These are phyloP conservation scores for Neosilurus mollespiculum DNA, from an alignment of 2,797 vertebrate genomes.

Conservation along the genomic window DNA sequence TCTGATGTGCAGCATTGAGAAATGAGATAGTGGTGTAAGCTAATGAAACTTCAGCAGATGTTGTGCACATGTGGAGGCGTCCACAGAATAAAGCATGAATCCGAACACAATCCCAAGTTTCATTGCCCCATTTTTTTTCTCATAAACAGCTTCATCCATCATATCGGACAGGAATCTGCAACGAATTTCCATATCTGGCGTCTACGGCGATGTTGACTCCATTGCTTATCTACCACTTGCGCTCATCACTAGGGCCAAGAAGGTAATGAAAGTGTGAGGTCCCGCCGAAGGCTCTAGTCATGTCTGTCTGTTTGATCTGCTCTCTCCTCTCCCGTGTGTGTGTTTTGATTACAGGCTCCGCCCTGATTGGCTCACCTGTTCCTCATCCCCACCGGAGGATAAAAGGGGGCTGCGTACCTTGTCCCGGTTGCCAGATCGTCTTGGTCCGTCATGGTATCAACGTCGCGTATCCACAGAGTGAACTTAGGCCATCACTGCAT, in stretches of 20 bases:
- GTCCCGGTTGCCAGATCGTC: too few relatives aligned
- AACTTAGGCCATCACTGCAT: too few relatives aligned
- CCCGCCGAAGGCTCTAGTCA: too few relatives aligned
- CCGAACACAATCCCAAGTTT: neutral
- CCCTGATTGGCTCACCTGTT: too few relatives aligned
- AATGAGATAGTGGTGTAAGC: neutral
- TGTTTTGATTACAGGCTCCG: too few relatives aligned
- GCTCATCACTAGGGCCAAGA: neutral
- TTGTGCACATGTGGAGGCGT: neutral
- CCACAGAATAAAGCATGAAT: too few relatives aligned
- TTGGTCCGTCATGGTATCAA: too few relatives aligned
- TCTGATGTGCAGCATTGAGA: neutral
- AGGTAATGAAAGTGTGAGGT: neutral
- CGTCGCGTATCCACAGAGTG: too few relatives aligned
- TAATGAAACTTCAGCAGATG: neutral
- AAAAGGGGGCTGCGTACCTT: too few relatives aligned
- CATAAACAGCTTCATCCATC: neutral
- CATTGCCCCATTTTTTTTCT: neutral
- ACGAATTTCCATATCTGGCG: neutral
- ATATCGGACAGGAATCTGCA: neutral
- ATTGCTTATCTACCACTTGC: neutral
- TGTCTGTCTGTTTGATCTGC: too few relatives aligned
- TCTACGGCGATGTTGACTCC: neutral
- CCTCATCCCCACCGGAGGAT: too few relatives aligned
- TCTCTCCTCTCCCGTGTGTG: too few relatives aligned